Conservation (phyloP, 2,888 invertebrate genomes). For the Dioctria linearis region DNA sequence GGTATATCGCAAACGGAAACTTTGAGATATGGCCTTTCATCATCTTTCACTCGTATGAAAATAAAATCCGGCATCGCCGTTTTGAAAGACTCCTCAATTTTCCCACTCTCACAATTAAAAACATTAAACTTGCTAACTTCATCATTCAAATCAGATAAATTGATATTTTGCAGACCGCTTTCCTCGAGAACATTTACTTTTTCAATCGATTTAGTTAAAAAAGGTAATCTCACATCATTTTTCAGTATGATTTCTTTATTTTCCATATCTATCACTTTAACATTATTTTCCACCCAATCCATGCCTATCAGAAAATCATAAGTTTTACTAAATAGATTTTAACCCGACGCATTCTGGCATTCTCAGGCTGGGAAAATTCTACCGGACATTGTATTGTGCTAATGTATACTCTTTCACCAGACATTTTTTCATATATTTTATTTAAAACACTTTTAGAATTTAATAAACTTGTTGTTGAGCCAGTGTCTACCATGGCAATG, state of each 20-base stretch:
- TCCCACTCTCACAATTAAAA: too few relatives aligned
- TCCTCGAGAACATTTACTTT: conserved; percentile 40
- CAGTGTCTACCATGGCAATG: conserved; percentile 9
- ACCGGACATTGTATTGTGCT: conserved; percentile 13
- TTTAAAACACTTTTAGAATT: conserved; percentile 15
- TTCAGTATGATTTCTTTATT: conserved; percentile 40
- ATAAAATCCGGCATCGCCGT: too few relatives aligned
- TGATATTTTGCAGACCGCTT: conserved; percentile 37
- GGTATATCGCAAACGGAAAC: too few relatives aligned
- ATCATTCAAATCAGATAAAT: conserved; percentile 16
- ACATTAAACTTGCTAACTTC: too few relatives aligned
- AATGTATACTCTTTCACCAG: not conserved
- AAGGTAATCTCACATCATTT: conserved; percentile 33
- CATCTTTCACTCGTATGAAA: too few relatives aligned
- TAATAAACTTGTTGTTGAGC: conserved; percentile 29
- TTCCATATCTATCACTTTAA: conserved; percentile 40
- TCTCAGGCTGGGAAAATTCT: conserved; percentile 38
- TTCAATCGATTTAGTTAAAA: conserved; percentile 35
- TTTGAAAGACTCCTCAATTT: too few relatives aligned
- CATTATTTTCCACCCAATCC: conserved; percentile 53
- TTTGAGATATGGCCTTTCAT: too few relatives aligned
- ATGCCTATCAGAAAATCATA: conserved; percentile 53
- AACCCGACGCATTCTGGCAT: conserved; percentile 57
- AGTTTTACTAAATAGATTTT: conserved; percentile 45
- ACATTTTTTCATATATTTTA: conserved; percentile 4